Evolutionary conservation across 1,140 invertebrate species (phyloP), one percentile per base, ranked within the genome.

Genomic region (Bombus polaris): DNA sequence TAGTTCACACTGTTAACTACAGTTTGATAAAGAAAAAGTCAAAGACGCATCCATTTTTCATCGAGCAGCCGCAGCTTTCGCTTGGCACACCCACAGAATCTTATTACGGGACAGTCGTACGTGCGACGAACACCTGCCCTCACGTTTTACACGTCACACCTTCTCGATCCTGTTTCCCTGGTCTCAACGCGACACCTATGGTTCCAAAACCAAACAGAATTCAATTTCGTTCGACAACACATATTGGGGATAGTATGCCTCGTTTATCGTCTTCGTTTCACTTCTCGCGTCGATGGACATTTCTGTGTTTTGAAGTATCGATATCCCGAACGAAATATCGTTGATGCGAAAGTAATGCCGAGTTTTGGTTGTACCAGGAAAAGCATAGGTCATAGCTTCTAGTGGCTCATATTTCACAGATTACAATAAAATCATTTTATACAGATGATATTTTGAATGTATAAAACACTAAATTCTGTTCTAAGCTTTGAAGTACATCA

Each of bases 241-340:
- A 44, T 39, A 57, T 8, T 72, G 75, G 35, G 47, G 47, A 65
- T 66, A 42, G 62, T 42, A 37, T 35, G 25, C 32, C 28, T 59
- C 57, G 65, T 65, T 83, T 89, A 87, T 87, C 88, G 75, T 87
- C 35, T 84, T 74, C 81, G 85, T 87, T 85, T 87, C 47, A 0
- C 18, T 8, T 22, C 47, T 47, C 47, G 47, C 15, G 47, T 85
- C 78, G 81, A 87, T 80, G 87, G 81, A 83, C 68, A 68, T 65
- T 74, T 74, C 42, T 65, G 81, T 72, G 39, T 37, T 83, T 76
- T 44, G 71, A 53, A 70, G 70, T 76, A 39, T 74, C 39, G 85
- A 66, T 62, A 39, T 13, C 18, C 1, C 47, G 47, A 53, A 22
- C 5, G 18, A 53, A 53, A 53, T 53, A 53, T 53, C 0, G 47